Evolutionary conservation across 2,888 invertebrate genomes (phyloP), one percentile per base, ranked within the genome.

Genomic region (Leptopterna dolabrata): DNA sequence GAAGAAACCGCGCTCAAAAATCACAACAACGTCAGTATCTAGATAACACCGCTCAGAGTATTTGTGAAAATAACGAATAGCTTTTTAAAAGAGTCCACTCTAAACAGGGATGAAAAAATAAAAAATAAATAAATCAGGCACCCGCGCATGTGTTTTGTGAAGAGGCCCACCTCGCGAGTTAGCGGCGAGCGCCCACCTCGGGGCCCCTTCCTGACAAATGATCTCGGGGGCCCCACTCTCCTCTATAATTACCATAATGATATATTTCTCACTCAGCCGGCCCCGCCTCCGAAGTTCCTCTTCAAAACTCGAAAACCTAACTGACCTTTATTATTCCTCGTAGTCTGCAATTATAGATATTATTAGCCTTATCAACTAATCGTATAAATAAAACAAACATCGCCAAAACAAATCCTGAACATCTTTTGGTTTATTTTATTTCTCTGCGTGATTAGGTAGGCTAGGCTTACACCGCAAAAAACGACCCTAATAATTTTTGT

Each of bases 191-290:
- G 63, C 63, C 63, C 63, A 63, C 63, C 63, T 27, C 63, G 24
- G 24, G 63, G 63, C 63, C 24, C 51, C 51, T 51, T n/a, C 51
- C n/a, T 63, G 63, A 63, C 63, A 78, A 78, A 78, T 78, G 41
- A 78, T 78, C 78, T 19, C 45, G 19, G 73, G 55, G 73, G 36
- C 73, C 41, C 13, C 73, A 14, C 36, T 73, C 41, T 16, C 41
- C 83, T n/a, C 70, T 83, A 41, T 83, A 83, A 83, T 83, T 70
- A 83, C 36, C 83, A 83, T 83, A 83, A 83, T 83, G 36, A 70
- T 83, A 83, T 41, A 83, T 83, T 83, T 83, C 83, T 83, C 83
- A 70, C 83, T 83, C 29, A 30, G 36, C 36, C n/a, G 36, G 73
- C 16, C 7, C 30, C 73, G 36, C 41, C 73, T 19, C 63, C n/a